Percentiles rank a stretch among this genome's conserved stretches.
Evolutionary conservation across 1,140 invertebrate species (phyloP).

Genomic region (Microplitis mediator): DNA sequence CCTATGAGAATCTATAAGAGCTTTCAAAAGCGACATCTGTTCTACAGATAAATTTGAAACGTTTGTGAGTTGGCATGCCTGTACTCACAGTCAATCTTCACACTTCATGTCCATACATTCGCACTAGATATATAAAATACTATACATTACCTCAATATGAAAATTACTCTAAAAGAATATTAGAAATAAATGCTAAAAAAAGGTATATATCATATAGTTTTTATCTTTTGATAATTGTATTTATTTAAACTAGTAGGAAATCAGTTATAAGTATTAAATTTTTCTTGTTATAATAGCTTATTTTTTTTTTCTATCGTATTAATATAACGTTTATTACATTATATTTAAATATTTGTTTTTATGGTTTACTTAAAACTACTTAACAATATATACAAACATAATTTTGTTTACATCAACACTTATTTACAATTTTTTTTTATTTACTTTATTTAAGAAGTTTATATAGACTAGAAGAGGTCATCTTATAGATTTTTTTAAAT

Average conservation of each 20-base stretch:
- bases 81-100: too few relatives aligned
- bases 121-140: too few relatives aligned
- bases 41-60: too few relatives aligned
- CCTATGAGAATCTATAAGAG: too few relatives aligned
- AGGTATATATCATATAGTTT: background rate
- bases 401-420: slow-evolving; percentile 38
- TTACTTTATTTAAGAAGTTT: background rate
- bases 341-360: slow-evolving; percentile 22
- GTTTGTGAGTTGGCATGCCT: too few relatives aligned
- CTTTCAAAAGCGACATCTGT: too few relatives aligned
- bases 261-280: slow-evolving; percentile 24
- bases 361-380: slow-evolving; percentile 35
- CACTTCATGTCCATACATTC: too few relatives aligned
- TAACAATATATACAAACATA: slow-evolving; percentile 42
- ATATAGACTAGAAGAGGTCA: slow-evolving; percentile 35
- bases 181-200: background rate
- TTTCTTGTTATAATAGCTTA: background rate
- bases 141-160: too few relatives aligned
- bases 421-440: slow-evolving; percentile 33
- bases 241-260: slow-evolving; percentile 27
- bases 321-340: slow-evolving; percentile 37
- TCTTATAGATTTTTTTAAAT: background rate
- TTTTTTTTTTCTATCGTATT: slow-evolving; percentile 23
- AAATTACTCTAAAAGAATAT: too few relatives aligned
- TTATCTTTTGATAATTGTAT: slow-evolving; percentile 13